These are phyloP conservation scores for Zosterops hypoxanthus DNA, from an alignment of 2,113 vertebrate genomes.

Conservation along the genomic window DNA sequence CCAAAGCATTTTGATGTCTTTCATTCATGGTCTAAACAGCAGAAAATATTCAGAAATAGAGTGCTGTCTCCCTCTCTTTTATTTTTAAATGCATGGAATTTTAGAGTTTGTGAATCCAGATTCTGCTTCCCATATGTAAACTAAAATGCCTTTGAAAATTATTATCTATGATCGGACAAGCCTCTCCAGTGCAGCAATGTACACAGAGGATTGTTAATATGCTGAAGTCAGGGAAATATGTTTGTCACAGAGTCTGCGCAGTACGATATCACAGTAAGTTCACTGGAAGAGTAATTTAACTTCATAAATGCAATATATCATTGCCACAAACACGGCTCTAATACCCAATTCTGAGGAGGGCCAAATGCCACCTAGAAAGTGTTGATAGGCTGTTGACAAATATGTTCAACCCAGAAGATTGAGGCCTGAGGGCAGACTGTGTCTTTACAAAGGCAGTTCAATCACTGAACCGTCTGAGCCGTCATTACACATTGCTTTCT, in stretches of 20 bases:
- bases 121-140: neutral
- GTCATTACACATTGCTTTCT: neutral
- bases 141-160: neutral
- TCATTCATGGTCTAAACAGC: neutral
- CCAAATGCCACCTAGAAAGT: neutral
- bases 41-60: neutral
- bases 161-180: neutral
- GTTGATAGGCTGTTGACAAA: slow-evolving; percentile 1
- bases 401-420: neutral
- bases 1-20: neutral
- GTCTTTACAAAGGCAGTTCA: neutral
- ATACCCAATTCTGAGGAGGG: neutral
- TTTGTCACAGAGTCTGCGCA: neutral
- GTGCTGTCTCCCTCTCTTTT: neutral
- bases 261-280: neutral
- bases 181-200: neutral
- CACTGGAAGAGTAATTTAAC: neutral
- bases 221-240: neutral
- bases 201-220: neutral
- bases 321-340: neutral
- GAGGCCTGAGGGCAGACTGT: neutral
- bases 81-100: neutral
- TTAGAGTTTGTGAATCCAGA: neutral
- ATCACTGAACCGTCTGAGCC: neutral
- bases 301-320: neutral